These are phyloP conservation scores for Agonopterix subpropinquella DNA, from an alignment of 2,888 invertebrate genomes.

Conservation along the genomic window DNA sequence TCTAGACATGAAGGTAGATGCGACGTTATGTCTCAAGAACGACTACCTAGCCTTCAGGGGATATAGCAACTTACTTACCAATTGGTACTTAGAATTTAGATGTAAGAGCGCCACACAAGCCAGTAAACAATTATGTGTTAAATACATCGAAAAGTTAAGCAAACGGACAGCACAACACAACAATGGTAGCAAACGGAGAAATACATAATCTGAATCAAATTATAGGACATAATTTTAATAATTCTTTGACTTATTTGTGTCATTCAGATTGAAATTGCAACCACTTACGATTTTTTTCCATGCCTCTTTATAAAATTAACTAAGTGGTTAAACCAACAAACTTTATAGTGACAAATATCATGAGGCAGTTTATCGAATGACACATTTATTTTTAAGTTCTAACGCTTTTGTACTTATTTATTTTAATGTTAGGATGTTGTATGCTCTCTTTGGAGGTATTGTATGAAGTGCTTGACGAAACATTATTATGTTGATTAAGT, in stretches of 20 bases:
- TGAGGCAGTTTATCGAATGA: too few relatives aligned
- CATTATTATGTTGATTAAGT: conserved; percentile 64
- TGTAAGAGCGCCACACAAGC: conserved; percentile 37
- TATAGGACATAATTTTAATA: too few relatives aligned
- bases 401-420: conserved; percentile 23
- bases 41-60: conserved; percentile 78
- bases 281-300: too few relatives aligned
- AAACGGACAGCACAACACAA: conserved; percentile 28
- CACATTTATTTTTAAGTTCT: background rate
- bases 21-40: conserved; percentile 72
- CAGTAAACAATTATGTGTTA: conserved; percentile 31
- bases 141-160: conserved; percentile 40
- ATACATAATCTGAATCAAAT: background rate
- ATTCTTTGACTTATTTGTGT: too few relatives aligned
- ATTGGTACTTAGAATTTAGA: conserved; percentile 73
- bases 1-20: conserved; percentile 56
- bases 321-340: too few relatives aligned
- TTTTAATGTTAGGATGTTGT: conserved; percentile 25
- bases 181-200: background rate
- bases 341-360: too few relatives aligned
- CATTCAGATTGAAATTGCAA: too few relatives aligned
- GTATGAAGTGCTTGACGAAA: conserved; percentile 58
- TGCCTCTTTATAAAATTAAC: too few relatives aligned
- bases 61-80: conserved; percentile 75
- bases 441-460: conserved; percentile 22